phyloP scores from a whole-genome alignment of 2,888 invertebrate genomes.

The Phragmatobia fuliginosa region DNA sequence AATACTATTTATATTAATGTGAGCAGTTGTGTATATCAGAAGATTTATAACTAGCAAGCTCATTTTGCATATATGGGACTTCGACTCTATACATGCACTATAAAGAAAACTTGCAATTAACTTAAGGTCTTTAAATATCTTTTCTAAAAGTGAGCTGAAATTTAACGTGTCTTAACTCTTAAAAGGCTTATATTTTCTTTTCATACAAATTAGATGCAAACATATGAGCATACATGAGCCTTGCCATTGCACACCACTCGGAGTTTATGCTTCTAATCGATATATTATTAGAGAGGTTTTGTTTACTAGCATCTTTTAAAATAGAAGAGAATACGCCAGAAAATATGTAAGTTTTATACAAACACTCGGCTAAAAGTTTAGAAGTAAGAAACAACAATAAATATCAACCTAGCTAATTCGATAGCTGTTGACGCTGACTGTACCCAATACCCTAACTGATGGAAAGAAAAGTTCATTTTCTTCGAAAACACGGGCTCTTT shows the following conservation, averaged over 20 bases:
- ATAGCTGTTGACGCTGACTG: constrained; percentile 31
- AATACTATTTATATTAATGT: background rate
- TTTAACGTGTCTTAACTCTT: background rate
- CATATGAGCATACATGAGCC: no score
- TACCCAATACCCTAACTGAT: constrained; percentile 64
- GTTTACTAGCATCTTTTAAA: no score
- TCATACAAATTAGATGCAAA: background rate
- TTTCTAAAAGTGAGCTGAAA: background rate
- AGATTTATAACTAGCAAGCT: background rate
- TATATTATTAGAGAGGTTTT: no score
- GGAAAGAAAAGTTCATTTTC: constrained; percentile 75
- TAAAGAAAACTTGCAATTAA: background rate
- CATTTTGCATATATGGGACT: background rate
- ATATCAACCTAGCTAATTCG: background rate
- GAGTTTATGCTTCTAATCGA: no score
- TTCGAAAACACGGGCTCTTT: constrained; percentile 71
- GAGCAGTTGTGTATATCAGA: background rate
- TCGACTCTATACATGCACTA: background rate
- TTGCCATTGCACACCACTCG: no score
- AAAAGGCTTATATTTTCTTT: background rate
- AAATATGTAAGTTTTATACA: no score
- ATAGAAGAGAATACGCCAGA: no score
- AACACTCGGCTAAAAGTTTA: background rate
- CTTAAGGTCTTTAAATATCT: background rate
- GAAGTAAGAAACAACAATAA: background rate